These are phyloP conservation scores for Saccostrea echinata DNA, from an alignment of 1,140 invertebrate genomes.

Conservation along the genomic window DNA sequence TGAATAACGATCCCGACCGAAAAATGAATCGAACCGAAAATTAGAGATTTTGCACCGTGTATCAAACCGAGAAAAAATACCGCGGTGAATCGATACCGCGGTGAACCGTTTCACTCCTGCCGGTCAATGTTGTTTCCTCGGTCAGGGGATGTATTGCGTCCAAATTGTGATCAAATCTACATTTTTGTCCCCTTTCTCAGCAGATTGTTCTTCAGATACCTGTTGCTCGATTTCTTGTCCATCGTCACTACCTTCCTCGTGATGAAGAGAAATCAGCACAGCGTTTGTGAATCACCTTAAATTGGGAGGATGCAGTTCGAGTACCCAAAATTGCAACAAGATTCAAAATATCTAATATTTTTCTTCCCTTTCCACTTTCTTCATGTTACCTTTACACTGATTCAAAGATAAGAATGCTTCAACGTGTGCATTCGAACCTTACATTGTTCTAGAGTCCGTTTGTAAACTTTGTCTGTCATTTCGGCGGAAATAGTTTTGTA, in stretches of 20 bases:
- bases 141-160: not conserved
- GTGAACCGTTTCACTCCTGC: too few relatives aligned
- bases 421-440: too few relatives aligned
- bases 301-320: not conserved
- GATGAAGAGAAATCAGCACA: too few relatives aligned
- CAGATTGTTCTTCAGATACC: too few relatives aligned
- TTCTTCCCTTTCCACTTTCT: not conserved
- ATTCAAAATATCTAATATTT: not conserved
- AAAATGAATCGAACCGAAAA: too few relatives aligned
- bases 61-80: too few relatives aligned
- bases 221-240: not conserved
- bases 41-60: too few relatives aligned
- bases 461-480: too few relatives aligned
- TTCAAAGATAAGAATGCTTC: not conserved
- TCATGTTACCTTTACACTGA: not conserved
- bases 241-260: not conserved
- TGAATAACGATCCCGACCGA: too few relatives aligned
- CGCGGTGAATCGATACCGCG: too few relatives aligned
- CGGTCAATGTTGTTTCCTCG: slow-evolving; percentile 21
- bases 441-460: too few relatives aligned
- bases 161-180: slow-evolving; percentile 6
- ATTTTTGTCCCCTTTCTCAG: slow-evolving; percentile 10
- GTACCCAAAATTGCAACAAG: not conserved
- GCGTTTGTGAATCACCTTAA: slow-evolving; percentile 1
- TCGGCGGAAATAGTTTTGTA: too few relatives aligned